Evolutionary conservation across 2,797 vertebrate species (phyloP), one percentile per base, ranked within the genome.

Genomic region (Sciurus carolinensis): DNA sequence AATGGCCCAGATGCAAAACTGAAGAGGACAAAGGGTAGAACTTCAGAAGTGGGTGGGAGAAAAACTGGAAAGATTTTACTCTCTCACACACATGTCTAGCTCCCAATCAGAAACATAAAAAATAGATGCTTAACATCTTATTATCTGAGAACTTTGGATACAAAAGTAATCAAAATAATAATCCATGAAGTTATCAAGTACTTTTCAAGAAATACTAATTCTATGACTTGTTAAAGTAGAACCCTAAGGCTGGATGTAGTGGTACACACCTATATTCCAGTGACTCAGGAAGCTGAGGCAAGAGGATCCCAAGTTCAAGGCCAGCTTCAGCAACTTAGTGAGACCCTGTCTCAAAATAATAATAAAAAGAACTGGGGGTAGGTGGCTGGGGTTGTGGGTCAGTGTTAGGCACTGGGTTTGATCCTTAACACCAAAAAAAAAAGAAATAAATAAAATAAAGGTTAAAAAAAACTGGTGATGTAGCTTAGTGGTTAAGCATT

Each of bases 41-140:
- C 17, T 93, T 97, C 69, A 84, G 47, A 89, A 77, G 7, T 62
- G 15, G 72, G 42, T 86, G 12, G 4, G 30, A 82, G 7, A 26
- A 91, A 96, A 92, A 88, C 28, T 66, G n/a, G n/a, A 82, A 92
- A 86, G 67, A 82, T 79, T 91, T 88, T 57, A 62, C 2, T 57
- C 18, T 79, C 39, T 90, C 7, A 89, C 28, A 47, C 4, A 30
- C 47, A 81, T 77, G 33, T 2, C 15, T 3, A 72, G 6, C 22
- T 76, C 30, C 18, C 42, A 66, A 20, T 87, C 7, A 87, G 22
- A 92, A 94, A 59, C 4, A 71, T 9, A 90, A 14, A 73, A 87
- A 75, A 26, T 20, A 57, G 15, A 71, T 33, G 83, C 33, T 71
- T 90, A 71, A 39, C 3, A 15, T 94, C 59, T 82, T 82, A 91